Evolutionary conservation across 2,797 vertebrate genomes (phyloP), one percentile per base, ranked within the genome.

Genomic region (Macropodus opercularis): DNA sequence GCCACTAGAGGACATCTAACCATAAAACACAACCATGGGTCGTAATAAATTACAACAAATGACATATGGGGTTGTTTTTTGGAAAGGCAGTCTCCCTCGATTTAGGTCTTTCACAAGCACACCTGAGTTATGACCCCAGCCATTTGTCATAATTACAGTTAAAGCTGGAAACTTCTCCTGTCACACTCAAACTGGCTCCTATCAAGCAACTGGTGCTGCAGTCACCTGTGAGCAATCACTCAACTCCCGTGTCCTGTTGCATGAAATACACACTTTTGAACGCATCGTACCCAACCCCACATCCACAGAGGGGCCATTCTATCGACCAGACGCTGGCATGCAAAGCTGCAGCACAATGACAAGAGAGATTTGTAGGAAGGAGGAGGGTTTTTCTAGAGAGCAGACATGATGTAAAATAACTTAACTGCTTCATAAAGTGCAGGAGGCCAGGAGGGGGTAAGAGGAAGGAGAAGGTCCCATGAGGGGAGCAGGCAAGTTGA

Each of bases 331-430:
- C 69, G 64, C 48, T 84, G 83, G 77, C 68, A 72, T 86, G 77
- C 88, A 82, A 82, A 73, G 81, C 75, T 67, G 73, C 65, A 72
- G 79, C 70, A 35, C 85, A 88, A 87, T 84, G 87, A 88, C 80
- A 76, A 77, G 84, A 67, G 75, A 86, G 84, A 83, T 87, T 83
- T 83, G 80, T 62, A 68, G 80, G 50, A 46, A 47, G 50, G 63
- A 57, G 64, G 24, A 11, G 46, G 55, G 66, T 18, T 63, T 77
- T 77, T 88, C 74, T 73, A 71, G 69, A 78, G 74, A 60, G 85
- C 10, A 85, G 83, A 87, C 85, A 87, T 85, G 85, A 90, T 90
- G 87, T 89, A 85, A 90, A 90, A 89, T 84, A 90, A 86, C 71
- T 87, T 82, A 84, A 89, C 80, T 83, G 83, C 81, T 80, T 85